Conservation (phyloP, 2,888 invertebrate species). For the Leptinotarsa tumamoca region DNA sequence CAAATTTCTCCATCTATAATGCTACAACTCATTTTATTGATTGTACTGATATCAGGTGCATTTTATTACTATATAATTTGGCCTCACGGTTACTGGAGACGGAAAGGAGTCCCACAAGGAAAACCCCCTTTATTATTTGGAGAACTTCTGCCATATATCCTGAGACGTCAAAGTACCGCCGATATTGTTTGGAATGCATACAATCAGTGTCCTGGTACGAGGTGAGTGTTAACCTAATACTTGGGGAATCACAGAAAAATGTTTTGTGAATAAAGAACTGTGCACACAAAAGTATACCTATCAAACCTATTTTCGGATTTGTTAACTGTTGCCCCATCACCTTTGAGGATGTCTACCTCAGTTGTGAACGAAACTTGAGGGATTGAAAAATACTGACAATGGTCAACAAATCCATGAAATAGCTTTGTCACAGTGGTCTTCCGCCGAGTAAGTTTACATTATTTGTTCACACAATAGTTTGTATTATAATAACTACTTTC, state of each 20-base stretch:
- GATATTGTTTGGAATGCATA: conserved; percentile 23
- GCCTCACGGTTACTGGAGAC: conserved; percentile 44
- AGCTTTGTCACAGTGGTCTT: no score
- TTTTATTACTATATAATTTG: conserved; percentile 33
- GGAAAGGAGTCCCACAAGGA: conserved; percentile 42
- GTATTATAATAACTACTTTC: no score
- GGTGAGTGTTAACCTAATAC: not conserved
- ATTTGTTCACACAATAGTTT: no score
- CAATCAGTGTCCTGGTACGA: conserved; percentile 20
- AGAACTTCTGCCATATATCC: conserved; percentile 8
- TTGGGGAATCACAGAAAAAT: not conserved
- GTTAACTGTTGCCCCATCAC: no score
- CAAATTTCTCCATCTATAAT: not conserved
- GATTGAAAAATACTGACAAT: no score
- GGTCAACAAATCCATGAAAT: no score
- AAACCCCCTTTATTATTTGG: conserved; percentile 23
- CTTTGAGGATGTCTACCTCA: no score
- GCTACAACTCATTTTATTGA: not conserved
- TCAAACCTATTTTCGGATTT: no score
- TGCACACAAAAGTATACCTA: no score
- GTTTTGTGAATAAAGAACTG: not conserved
- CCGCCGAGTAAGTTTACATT: no score
- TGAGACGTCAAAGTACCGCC: conserved; percentile 22
- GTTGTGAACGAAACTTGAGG: no score
- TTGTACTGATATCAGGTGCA: not conserved